These are phyloP conservation scores for Oegoconia quadripuncta DNA, from an alignment of 2,888 invertebrate species.

Conservation along the genomic window DNA sequence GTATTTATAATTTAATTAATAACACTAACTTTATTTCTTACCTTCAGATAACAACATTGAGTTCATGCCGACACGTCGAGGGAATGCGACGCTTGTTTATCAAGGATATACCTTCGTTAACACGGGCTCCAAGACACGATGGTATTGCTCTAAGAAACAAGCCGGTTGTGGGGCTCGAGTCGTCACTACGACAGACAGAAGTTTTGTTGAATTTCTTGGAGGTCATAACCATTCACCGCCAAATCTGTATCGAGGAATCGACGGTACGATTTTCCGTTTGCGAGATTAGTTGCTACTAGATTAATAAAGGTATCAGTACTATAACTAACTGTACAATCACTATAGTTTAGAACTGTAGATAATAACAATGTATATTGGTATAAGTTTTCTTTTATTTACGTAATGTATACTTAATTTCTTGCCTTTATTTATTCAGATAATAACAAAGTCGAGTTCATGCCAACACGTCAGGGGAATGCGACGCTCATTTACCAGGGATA, in stretches of 20 bases:
- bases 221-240: slow-evolving; percentile 24
- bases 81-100: slow-evolving; percentile 23
- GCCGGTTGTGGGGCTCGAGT: slow-evolving; percentile 20
- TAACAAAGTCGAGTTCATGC: slow-evolving; percentile 13
- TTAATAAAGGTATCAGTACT: slow-evolving; percentile 10
- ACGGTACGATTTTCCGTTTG: slow-evolving; percentile 16
- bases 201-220: slow-evolving; percentile 6
- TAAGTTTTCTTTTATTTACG: too few species aligned
- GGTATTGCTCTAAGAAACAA: slow-evolving; percentile 23
- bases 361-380: too few species aligned
- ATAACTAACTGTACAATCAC: too few species aligned
- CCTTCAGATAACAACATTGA: neutral
- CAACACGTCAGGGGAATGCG: slow-evolving; percentile 24
- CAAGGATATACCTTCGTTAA: slow-evolving; percentile 20
- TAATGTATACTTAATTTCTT: too few species aligned
- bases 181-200: slow-evolving; percentile 12
- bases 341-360: too few species aligned
- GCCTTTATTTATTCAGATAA: neutral
- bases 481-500: slow-evolving; percentile 25
- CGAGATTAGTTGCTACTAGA: slow-evolving; percentile 19
- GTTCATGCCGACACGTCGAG: slow-evolving; percentile 23
- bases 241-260: slow-evolving; percentile 14
- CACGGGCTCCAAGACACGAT: slow-evolving; percentile 15
- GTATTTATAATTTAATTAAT: neutral
- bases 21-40: neutral